phyloP scores from a whole-genome alignment of 1,140 invertebrate genomes.

The Apolygus lucorum region DNA sequence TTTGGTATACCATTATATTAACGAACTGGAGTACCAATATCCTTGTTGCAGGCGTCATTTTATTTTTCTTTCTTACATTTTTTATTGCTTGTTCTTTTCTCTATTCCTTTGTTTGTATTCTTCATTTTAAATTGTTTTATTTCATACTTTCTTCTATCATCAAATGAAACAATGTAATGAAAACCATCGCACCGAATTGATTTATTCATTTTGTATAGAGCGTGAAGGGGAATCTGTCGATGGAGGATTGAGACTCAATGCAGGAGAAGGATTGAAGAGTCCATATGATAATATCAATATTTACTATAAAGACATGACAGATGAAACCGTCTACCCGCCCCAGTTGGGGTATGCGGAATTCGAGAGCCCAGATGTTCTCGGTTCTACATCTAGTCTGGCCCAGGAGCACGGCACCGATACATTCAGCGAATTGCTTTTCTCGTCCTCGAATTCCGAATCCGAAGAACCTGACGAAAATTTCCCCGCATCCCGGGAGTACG shows the following conservation, averaged over 20 bases:
- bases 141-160: no score
- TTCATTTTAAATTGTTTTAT: neutral
- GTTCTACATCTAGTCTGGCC: constrained; percentile 5
- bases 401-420: constrained; percentile 28
- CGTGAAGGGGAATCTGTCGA: neutral
- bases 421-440: constrained; percentile 31
- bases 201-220: constrained; percentile 19
- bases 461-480: constrained; percentile 23
- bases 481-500: neutral
- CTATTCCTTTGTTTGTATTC: no score
- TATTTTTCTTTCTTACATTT: no score
- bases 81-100: no score
- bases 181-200: neutral
- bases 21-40: neutral
- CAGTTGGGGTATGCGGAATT: constrained; percentile 26
- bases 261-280: constrained; percentile 11
- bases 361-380: neutral
- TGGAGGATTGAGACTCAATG: neutral
- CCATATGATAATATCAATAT: constrained; percentile 20
- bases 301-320: constrained; percentile 19
- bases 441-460: constrained; percentile 28
- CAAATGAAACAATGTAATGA: no score
- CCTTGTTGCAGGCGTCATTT: constrained; percentile 6
- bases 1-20: neutral
- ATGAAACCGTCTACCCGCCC: constrained; percentile 17